Evolutionary conservation across 2,113 vertebrate genomes (phyloP).

Genomic region (Alligator sinensis): DNA sequence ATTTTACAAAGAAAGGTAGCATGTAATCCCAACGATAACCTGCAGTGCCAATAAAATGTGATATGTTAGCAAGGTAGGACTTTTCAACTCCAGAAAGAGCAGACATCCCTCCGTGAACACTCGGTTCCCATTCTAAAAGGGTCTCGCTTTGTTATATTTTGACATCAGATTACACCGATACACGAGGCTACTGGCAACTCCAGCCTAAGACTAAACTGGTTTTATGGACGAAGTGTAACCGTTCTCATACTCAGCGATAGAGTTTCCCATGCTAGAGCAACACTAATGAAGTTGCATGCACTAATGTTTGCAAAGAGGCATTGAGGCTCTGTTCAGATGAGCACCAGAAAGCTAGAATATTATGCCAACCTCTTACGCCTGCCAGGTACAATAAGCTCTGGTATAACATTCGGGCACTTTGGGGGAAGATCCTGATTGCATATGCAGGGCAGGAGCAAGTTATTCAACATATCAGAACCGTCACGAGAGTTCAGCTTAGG

Average conservation of each 20-base stretch:
- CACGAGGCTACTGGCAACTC: background rate
- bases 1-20: slow-evolving; percentile 71
- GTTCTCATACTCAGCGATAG: background rate
- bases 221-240: background rate
- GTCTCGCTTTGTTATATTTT: background rate
- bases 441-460: background rate
- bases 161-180: slow-evolving; percentile 5
- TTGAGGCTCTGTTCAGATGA: background rate
- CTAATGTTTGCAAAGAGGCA: fast-evolving
- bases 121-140: background rate
- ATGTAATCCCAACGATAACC: slow-evolving; percentile 58
- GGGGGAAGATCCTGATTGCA: background rate
- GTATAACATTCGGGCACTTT: fast-evolving
- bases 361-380: background rate
- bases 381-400: background rate
- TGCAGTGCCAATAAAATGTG: slow-evolving; percentile 63
- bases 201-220: background rate
- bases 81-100: slow-evolving; percentile 27
- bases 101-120: background rate
- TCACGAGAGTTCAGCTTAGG: fast-evolving
- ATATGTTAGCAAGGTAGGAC: slow-evolving; percentile 61
- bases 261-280: background rate
- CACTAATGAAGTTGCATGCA: background rate
- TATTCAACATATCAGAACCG: background rate
- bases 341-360: background rate